These are phyloP conservation scores for Hofmannophila pseudospretella DNA, from an alignment of 2,888 invertebrate genomes.

Conservation along the genomic window DNA sequence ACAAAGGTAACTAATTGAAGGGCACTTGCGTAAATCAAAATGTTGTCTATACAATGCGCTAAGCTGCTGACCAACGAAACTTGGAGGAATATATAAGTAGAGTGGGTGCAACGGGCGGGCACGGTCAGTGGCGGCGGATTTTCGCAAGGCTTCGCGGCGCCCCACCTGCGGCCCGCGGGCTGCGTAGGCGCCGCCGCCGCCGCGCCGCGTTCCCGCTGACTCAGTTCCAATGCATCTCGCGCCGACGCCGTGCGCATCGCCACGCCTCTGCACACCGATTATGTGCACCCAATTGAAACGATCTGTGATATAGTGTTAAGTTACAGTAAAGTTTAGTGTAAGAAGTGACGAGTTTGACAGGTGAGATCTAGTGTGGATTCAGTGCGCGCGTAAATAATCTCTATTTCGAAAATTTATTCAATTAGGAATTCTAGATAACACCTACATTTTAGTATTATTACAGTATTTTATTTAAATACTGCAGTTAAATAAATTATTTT, in stretches of 20 bases:
- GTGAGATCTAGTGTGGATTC: slow-evolving; percentile 32
- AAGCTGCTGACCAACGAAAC: slow-evolving; percentile 11
- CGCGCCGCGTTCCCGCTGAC: slow-evolving; percentile 33
- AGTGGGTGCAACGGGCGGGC: slow-evolving; percentile 27
- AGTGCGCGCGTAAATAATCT: slow-evolving; percentile 22
- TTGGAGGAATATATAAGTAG: slow-evolving; percentile 28
- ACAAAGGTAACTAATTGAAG: too few species aligned
- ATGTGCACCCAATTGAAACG: slow-evolving; percentile 60
- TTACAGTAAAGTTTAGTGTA: slow-evolving; percentile 47
- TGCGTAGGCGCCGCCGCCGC: slow-evolving; percentile 52
- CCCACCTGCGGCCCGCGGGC: slow-evolving; percentile 28
- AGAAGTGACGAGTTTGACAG: slow-evolving; percentile 35
- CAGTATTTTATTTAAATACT: slow-evolving; percentile 30
- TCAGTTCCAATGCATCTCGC: slow-evolving; percentile 46
- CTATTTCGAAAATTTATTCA: too few species aligned
- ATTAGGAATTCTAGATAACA: too few species aligned
- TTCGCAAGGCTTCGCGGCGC: slow-evolving; percentile 64
- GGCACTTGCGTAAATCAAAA: too few species aligned
- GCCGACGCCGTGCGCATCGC: slow-evolving; percentile 41
- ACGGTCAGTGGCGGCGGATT: slow-evolving; percentile 36
- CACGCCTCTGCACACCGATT: slow-evolving; percentile 30
- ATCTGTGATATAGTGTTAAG: slow-evolving; percentile 74
- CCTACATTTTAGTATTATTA: background rate
- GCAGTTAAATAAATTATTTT: background rate
- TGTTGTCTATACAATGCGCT: too few species aligned